phyloP scores from a whole-genome alignment of 2,797 vertebrate genomes.

The Hapalemur alaotrensis region DNA sequence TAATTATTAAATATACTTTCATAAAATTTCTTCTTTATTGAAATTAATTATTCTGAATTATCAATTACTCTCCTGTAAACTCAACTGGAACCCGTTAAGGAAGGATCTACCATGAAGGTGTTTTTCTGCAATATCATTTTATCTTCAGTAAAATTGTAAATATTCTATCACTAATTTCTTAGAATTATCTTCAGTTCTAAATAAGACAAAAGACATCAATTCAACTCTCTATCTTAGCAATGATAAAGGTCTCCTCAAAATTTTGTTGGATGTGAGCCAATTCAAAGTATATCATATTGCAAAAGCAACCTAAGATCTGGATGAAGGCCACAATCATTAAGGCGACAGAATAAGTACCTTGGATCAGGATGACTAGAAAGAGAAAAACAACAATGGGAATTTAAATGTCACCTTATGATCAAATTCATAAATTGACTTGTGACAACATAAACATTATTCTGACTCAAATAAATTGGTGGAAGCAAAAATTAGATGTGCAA shows the following conservation, averaged over 20 bases:
- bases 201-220: neutral
- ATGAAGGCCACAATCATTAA: neutral
- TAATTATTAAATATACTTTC: neutral
- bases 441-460: neutral
- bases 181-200: neutral
- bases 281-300: neutral
- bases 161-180: neutral
- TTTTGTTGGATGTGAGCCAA: neutral
- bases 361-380: neutral
- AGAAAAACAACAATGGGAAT: conserved; percentile 5
- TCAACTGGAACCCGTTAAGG: neutral
- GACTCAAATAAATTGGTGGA: neutral
- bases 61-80: neutral
- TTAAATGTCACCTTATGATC: neutral
- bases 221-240: neutral
- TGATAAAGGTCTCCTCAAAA: neutral
- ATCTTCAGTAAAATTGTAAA: neutral
- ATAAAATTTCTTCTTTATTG: neutral
- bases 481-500: neutral
- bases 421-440: neutral
- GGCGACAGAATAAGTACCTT: neutral
- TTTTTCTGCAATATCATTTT: neutral
- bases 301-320: neutral
- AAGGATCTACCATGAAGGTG: neutral
- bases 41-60: conserved; percentile 29